Evolutionary conservation across 2,113 vertebrate species (phyloP).

Genomic region (Tychaedon coryphoeus): DNA sequence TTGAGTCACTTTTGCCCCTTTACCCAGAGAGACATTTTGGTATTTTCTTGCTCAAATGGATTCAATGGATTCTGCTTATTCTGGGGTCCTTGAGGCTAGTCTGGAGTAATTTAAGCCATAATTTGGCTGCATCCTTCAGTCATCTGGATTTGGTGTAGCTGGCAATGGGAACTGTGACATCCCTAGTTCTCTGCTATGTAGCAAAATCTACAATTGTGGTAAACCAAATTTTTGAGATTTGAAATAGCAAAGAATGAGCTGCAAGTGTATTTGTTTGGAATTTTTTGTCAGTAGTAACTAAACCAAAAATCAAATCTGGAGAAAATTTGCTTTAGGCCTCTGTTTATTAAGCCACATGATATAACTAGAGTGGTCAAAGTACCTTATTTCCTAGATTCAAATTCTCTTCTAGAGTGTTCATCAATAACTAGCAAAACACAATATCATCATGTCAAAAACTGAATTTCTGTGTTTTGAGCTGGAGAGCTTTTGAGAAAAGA

Average conservation of each 20-base stretch:
- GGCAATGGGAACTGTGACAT: neutral
- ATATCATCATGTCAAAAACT: neutral
- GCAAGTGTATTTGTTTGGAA: neutral
- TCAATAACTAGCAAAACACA: neutral
- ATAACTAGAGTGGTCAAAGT: neutral
- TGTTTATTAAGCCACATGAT: neutral
- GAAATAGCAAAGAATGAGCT: neutral
- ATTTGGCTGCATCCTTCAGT: neutral
- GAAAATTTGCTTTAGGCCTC: neutral
- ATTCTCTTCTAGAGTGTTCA: neutral
- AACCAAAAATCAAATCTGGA: neutral
- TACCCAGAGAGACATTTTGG: neutral
- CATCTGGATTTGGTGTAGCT: neutral
- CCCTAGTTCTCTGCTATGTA: neutral
- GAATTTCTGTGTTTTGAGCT: neutral
- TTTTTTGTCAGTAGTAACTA: neutral
- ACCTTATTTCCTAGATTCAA: neutral
- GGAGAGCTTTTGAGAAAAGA: neutral
- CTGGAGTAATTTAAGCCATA: neutral
- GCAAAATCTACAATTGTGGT: neutral
- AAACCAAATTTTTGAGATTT: neutral
- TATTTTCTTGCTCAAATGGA: neutral
- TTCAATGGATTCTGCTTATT: neutral
- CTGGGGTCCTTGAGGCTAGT: neutral
- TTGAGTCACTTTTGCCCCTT: constrained; percentile 5